Base-by-base conservation (phyloP, 1,140 invertebrate species). In the Cyclargus thomasi region DNA sequence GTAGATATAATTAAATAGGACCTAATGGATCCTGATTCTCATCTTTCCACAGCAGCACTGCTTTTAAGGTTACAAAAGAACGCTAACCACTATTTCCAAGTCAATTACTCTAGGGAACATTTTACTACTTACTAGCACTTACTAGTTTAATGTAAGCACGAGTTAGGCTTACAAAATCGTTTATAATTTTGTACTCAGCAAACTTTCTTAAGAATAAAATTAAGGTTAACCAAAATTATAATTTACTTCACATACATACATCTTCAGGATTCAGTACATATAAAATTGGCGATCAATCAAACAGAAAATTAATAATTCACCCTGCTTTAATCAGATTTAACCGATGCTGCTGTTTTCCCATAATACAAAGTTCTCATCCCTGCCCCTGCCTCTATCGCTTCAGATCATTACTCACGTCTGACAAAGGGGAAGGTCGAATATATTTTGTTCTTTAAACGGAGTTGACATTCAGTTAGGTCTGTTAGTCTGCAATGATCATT, bases 21-120 rank as follows among this genome's bases (percentile, higher is more conserved):
- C 67, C 78, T 70, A 74, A 78, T 71, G 74, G 70, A 80, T 75
- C 73, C 80, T 69, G 73, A 76, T 77, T 74, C 78, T 78, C 72
- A 74, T 75, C 65, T 78, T 78, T 68, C 75, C 78, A 72, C 82
- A 86, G 79, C 82, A 85, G 81, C 84, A 85, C 81, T 78, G 85
- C 84, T 87, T 89, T 72, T 64, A 73, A 81, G 70, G 70, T 75
- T 74, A 74, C 71, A 74, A 76, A 70, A 74, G 73, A 70, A 80
- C 79, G 81, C 87, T 73, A 87, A 78, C 82, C 81, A 88, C 84
- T 92, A 93, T 92, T 90, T 93, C 92, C 91, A 93, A 93, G 93
- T 93, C 93, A 93, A 93, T 93, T 93, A 93, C 87, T 92, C 91
- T 92, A 92, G 92, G 92, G 93, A 93, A 93, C 92, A 93, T 92